Evolutionary conservation across 2,797 vertebrate species (phyloP).

Genomic region (Chrosomus eos): DNA sequence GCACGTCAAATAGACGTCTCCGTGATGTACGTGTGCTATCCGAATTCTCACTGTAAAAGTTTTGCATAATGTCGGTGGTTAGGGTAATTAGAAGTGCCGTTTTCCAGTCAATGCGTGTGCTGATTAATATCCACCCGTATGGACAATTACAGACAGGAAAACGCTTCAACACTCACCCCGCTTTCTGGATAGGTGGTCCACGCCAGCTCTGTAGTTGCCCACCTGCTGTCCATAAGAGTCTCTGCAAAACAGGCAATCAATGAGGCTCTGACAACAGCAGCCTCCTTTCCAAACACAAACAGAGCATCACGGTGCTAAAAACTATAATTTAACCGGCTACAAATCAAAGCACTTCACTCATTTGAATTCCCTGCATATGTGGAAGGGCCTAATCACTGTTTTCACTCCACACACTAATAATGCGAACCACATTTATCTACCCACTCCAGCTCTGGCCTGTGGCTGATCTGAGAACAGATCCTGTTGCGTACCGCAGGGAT

Average conservation of each 20-base stretch:
- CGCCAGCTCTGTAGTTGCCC: slow-evolving; percentile 95
- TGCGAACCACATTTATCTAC: slow-evolving; percentile 45
- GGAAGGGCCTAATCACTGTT: slow-evolving; percentile 51
- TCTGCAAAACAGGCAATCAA: slow-evolving; percentile 78
- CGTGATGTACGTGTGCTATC: no score
- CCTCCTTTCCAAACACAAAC: slow-evolving; percentile 23
- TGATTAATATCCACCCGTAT: slow-evolving; percentile 4
- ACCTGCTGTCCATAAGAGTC: slow-evolving; percentile 98
- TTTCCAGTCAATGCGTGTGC: background rate
- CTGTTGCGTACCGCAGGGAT: slow-evolving; percentile 48
- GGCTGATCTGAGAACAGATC: slow-evolving; percentile 51
- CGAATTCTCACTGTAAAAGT: no score
- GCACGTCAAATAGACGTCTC: no score
- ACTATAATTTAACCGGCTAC: slow-evolving; percentile 24
- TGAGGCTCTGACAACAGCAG: slow-evolving; percentile 26
- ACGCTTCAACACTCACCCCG: slow-evolving; percentile 77
- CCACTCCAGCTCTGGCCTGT: slow-evolving; percentile 42
- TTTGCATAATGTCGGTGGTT: no score
- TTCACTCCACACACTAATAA: slow-evolving; percentile 50
- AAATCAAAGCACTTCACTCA: slow-evolving; percentile 48
- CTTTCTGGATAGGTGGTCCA: slow-evolving; percentile 97
- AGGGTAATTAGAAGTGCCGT: no score
- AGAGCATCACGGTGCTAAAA: slow-evolving; percentile 21
- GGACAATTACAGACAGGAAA: slow-evolving; percentile 35
- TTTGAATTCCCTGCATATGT: slow-evolving; percentile 43